These are phyloP conservation scores for Prunella fulvescens DNA, from an alignment of 2,113 vertebrate genomes.

Conservation along the genomic window DNA sequence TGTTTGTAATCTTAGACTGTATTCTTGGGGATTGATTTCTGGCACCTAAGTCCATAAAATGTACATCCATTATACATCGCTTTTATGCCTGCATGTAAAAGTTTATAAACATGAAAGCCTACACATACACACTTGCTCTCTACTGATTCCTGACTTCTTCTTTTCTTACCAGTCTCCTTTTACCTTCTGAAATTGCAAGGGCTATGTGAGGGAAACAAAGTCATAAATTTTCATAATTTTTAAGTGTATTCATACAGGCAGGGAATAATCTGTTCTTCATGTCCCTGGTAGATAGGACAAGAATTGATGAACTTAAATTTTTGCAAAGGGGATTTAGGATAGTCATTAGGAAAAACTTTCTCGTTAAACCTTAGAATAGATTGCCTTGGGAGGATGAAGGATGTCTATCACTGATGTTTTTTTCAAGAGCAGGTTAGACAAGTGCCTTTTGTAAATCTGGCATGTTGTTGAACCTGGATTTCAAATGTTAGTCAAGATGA, in stretches of 20 bases:
- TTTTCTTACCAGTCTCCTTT: not conserved
- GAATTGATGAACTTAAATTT: constrained; percentile 36
- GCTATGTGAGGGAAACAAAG: not conserved
- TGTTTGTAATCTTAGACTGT: not conserved
- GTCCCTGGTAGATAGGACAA: not conserved
- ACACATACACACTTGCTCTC: not conserved
- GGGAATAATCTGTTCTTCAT: not conserved
- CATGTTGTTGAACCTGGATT: not conserved
- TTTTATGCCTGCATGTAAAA: not conserved
- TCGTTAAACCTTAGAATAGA: not conserved
- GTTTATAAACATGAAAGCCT: not conserved
- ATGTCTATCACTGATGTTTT: not conserved
- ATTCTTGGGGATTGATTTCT: not conserved
- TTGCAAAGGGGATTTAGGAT: constrained; percentile 18
- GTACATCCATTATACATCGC: not conserved
- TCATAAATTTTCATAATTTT: constrained; percentile 30
- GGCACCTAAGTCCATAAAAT: not conserved
- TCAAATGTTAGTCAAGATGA: not conserved
- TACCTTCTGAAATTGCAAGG: not conserved
- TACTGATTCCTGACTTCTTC: not conserved
- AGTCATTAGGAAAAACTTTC: constrained; percentile 40
- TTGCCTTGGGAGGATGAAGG: not conserved
- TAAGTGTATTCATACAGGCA: not conserved
- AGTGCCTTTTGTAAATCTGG: not conserved
- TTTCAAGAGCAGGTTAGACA: constrained; percentile 23